phyloP scores from a whole-genome alignment of 2,797 vertebrate species.

The Syngnathus rostellatus region DNA sequence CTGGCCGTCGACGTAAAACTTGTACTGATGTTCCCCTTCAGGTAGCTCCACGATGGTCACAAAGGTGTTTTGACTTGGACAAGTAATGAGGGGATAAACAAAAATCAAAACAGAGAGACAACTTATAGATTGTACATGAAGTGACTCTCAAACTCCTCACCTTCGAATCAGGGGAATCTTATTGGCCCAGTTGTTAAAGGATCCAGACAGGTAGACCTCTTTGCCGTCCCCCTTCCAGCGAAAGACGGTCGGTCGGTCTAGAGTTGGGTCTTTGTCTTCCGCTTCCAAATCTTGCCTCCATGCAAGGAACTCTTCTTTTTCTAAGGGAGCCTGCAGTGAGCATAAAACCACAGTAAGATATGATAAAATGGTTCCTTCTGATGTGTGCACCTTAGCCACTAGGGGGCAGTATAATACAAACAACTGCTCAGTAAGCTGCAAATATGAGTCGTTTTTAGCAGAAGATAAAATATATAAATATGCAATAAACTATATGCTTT shows the following conservation, averaged over 20 bases:
- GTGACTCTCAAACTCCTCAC: slow-evolving; percentile 45
- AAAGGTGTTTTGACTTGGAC: slow-evolving; percentile 91
- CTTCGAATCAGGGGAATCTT: slow-evolving; percentile 94
- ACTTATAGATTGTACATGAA: not conserved
- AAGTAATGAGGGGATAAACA: slow-evolving; percentile 8
- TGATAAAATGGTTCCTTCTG: too few relatives aligned
- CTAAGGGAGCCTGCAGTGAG: slow-evolving; percentile 72
- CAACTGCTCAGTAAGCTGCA: too few relatives aligned
- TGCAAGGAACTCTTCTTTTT: slow-evolving; percentile 88
- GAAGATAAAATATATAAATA: too few relatives aligned
- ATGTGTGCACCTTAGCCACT: not conserved
- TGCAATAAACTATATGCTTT: too few relatives aligned
- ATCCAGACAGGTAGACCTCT: slow-evolving; percentile 89
- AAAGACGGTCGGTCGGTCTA: slow-evolving; percentile 90
- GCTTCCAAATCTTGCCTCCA: slow-evolving; percentile 92
- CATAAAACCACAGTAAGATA: not conserved
- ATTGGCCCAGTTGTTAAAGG: slow-evolving; percentile 92
- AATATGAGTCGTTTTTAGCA: too few relatives aligned
- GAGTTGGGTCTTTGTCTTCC: slow-evolving; percentile 76
- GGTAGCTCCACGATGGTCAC: slow-evolving; percentile 95
- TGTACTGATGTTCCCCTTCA: slow-evolving; percentile 97
- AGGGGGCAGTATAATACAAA: not conserved
- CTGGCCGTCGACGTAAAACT: slow-evolving; percentile 95
- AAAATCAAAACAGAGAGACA: not conserved
- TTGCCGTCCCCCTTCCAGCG: slow-evolving; percentile 94